Conservation (phyloP, 2,888 invertebrate genomes). For the Oxystoma pomonae region DNA sequence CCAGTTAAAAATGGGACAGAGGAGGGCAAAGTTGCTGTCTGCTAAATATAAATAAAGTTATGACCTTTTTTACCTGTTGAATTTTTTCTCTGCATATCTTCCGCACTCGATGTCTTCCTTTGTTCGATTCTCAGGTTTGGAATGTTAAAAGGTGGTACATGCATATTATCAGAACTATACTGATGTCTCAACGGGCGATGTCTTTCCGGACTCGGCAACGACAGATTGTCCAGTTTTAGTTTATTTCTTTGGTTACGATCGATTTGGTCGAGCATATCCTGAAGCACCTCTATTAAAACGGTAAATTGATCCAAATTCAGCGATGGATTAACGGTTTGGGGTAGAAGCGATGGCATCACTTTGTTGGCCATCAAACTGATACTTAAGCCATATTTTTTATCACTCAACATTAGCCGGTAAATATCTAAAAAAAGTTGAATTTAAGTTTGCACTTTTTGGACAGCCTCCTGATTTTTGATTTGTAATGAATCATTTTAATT, state of each 20-base stretch:
- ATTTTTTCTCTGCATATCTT: conserved; percentile 86
- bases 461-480: too few relatives aligned
- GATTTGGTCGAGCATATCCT: conserved; percentile 89
- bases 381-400: conserved; percentile 86
- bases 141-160: conserved; percentile 79
- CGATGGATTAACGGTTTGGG: conserved; percentile 86
- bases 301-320: conserved; percentile 80
- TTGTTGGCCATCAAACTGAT: conserved; percentile 90
- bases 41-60: too few relatives aligned
- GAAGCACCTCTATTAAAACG: conserved; percentile 74
- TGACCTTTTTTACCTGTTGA: conserved; percentile 74
- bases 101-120: conserved; percentile 85
- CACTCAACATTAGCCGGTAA: conserved; percentile 84
- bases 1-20: too few relatives aligned
- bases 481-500: too few relatives aligned
- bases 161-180: conserved; percentile 83
- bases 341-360: conserved; percentile 88
- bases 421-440: too few relatives aligned
- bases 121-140: conserved; percentile 84
- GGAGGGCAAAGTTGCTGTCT: too few relatives aligned
- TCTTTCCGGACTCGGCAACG: conserved; percentile 71
- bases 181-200: conserved; percentile 74
- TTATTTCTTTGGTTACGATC: conserved; percentile 86
- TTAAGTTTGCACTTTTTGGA: too few relatives aligned
- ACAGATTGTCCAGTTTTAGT: conserved; percentile 77